Evolutionary conservation across 1,140 invertebrate species (phyloP), one percentile per base, ranked within the genome.

Genomic region (Calephelis virginiensis): DNA sequence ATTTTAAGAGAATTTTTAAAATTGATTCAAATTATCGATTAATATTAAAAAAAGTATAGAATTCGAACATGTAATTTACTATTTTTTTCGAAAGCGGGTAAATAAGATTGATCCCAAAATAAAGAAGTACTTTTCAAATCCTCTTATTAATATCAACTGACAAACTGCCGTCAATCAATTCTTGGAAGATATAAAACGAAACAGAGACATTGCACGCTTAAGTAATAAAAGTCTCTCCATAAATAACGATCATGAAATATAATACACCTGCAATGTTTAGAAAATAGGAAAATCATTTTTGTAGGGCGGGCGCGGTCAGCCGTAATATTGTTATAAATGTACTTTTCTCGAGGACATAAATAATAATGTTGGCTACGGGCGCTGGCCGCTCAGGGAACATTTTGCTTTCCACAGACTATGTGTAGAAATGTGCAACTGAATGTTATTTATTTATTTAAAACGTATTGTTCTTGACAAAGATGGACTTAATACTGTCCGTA

Each of bases 201-300:
- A 90, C 89, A 89, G 88, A 90, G 88, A 89, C 88, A 89, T 90
- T 75, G 86, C 88, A 90, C 88, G 88, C 85, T 88, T 88, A 85
- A 75, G 88, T 89, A 90, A 90, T 90, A 90, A 90, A 90, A 90
- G 85, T 89, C 86, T 79, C 80, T 72, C 81, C 83, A 89, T 91
- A 91, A 91, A 91, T 91, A 89, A 91, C 85, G 80, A 81, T 85
- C 88, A 91, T 89, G 88, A 91, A 90, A 90, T 89, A 90, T 89
- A 90, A 90, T 90, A 90, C 83, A 89, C 86, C 88, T 90, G 85
- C 86, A 89, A 90, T 90, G 84, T 88, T 88, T 76, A 75, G 83
- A 80, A 90, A 90, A 90, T 90, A 86, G 88, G 85, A 84, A 88
- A 90, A 90, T 90, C 83, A 90, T 90, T 90, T 88, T 89, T 80